A percentile compares a stretch with the other conserved stretches of the same genome.
These are phyloP conservation scores for Chlorodrepanis virens DNA, from an alignment of 2,113 vertebrate species.

Conservation along the genomic window DNA sequence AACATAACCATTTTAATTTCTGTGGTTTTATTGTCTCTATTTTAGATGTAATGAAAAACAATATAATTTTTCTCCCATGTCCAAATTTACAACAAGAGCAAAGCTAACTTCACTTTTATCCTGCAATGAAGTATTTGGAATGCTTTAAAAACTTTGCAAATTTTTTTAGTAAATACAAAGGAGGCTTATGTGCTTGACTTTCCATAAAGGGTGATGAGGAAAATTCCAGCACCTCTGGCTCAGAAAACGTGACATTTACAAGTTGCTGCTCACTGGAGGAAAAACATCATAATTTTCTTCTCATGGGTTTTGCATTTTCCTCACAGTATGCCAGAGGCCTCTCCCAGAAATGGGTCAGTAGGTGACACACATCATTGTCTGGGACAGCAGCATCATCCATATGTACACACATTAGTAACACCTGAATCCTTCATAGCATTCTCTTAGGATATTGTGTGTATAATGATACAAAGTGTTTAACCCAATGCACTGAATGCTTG, in stretches of 20 bases:
- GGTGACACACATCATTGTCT: fast-evolving
- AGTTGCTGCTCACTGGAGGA: neutral
- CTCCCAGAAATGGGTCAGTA: neutral
- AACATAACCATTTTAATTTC: fast-evolving
- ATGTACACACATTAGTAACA: neutral
- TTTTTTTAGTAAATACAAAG: neutral
- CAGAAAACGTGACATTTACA: neutral
- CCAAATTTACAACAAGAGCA: neutral
- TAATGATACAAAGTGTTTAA: neutral
- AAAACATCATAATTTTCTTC: neutral
- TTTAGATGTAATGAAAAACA: neutral
- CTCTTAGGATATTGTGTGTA: neutral
- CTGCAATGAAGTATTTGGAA: neutral
- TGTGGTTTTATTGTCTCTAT: neutral
- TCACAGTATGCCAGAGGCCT: neutral
- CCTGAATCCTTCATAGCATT: neutral
- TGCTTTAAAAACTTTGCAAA: neutral
- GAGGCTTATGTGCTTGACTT: neutral
- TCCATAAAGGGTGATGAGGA: neutral
- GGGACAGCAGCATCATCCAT: neutral
- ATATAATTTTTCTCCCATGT: neutral
- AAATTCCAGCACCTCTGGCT: neutral
- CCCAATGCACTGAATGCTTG: neutral
- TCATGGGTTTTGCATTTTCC: neutral
- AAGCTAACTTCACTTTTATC: neutral